Evolutionary conservation across 2,113 vertebrate genomes (phyloP).

Genomic region (Onychostruthus taczanowskii): DNA sequence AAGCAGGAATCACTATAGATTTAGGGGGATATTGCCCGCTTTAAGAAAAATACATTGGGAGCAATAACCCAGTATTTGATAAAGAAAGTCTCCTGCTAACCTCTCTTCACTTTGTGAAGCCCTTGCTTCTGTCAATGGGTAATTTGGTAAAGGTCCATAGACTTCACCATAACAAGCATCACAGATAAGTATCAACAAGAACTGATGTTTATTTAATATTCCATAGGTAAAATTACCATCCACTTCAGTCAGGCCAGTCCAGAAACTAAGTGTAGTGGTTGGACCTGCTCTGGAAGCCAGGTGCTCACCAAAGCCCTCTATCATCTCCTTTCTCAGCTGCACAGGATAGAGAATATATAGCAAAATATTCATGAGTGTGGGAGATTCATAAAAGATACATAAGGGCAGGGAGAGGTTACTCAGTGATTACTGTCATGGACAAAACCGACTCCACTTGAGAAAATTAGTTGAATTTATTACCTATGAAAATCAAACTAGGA

Average conservation of each 20-base stretch:
- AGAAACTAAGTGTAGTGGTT: background rate
- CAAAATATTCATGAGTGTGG: background rate
- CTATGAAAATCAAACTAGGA: background rate
- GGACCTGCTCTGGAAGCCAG: background rate
- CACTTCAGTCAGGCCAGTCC: background rate
- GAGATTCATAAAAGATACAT: background rate
- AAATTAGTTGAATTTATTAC: background rate
- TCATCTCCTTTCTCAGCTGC: background rate
- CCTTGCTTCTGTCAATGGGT: background rate
- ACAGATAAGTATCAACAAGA: background rate
- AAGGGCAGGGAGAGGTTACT: background rate
- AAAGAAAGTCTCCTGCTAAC: background rate
- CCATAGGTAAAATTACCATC: background rate
- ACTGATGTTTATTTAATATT: background rate
- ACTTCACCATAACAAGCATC: background rate
- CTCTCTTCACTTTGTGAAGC: background rate
- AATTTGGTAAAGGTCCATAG: background rate
- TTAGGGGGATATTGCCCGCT: fast-evolving
- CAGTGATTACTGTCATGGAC: background rate
- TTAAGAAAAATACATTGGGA: background rate
- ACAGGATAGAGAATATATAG: background rate
- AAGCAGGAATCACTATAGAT: background rate
- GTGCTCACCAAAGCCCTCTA: background rate
- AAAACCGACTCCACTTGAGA: background rate
- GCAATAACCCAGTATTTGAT: background rate